Base-by-base conservation (phyloP, 35 echinoderm and acorn worm species). In the Apostichopus parvimensis region DNA sequence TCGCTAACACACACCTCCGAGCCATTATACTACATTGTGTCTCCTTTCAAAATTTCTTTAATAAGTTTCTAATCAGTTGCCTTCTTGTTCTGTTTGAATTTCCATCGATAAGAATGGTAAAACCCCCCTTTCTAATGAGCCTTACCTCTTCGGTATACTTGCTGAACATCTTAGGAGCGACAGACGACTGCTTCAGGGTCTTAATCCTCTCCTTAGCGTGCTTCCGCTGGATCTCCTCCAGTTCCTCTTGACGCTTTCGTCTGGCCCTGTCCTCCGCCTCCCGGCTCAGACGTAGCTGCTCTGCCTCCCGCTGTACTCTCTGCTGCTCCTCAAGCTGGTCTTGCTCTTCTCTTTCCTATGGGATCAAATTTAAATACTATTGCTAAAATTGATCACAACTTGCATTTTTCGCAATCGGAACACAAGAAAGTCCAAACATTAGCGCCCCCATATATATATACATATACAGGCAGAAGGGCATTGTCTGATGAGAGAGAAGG, bases 141-240 rank as follows among this genome's bases (percentile, higher is more conserved):
- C 96, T 26, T 22, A 98, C 97, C 95, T 99, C 95, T 91, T 94
- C 93, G 18, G 94, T 92, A 55, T 94, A 93, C 60, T 94, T 99
- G 86, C 93, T 90, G 71, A 99, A 94, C 61, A 95, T 93, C 68
- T 94, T 98, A 0, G 92, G 79, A 14, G 92, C 95, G 21, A 98
- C 87, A 6, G 93, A 92, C 0, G 97, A 96, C 57, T 94, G 91
- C 91, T 98, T 98, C 62, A 98, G 89, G 80, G 91, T 95, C 75
- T 98, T 95, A 71, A 98, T 94, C 20, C 97, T 73, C 80, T 98
- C 95, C 90, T 94, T 87, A 78, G 97, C 94, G 73, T 98, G 97
- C 77, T 94, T 94, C 80, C 87, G 80, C n/a, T 94, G 94, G 8
- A 98, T 98, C 93, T 98, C 94, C 56, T 96, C 93, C 83, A 96